phyloP scores from a whole-genome alignment of 2,888 invertebrate genomes.

The Drosophila macrospina region DNA sequence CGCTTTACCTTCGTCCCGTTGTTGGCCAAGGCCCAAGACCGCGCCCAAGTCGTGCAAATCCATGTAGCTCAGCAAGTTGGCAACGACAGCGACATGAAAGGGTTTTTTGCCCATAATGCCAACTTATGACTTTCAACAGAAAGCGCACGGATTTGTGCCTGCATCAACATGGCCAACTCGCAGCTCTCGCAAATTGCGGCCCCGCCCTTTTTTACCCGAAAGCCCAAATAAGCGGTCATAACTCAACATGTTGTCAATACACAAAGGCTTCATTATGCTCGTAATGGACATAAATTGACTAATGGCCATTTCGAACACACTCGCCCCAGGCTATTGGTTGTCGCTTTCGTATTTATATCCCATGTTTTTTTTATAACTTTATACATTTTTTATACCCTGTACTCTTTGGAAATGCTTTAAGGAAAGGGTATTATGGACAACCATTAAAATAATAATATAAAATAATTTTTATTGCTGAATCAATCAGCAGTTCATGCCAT shows the following conservation, averaged over 20 bases:
- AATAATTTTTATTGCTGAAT: neutral
- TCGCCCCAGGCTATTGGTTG: neutral
- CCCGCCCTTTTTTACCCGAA: conserved; percentile 7
- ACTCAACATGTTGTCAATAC: conserved; percentile 51
- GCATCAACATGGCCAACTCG: conserved; percentile 19
- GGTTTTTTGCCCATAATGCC: conserved; percentile 67
- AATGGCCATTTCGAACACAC: conserved; percentile 27
- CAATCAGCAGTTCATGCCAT: too few relatives aligned
- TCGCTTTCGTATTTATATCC: neutral
- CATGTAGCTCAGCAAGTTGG: conserved; percentile 54
- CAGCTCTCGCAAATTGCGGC: conserved; percentile 7
- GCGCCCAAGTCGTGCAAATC: conserved; percentile 60
- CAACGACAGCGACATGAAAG: conserved; percentile 67
- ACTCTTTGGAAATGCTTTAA: neutral
- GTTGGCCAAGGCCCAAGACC: conserved; percentile 41
- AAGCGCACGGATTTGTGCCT: conserved; percentile 30
- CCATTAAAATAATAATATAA: neutral
- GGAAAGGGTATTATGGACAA: neutral
- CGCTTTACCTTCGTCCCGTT: conserved; percentile 42
- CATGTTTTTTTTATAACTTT: neutral
- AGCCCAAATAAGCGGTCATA: conserved; percentile 45
- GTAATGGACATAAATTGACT: conserved; percentile 56
- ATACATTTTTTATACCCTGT: neutral
- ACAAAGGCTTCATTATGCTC: conserved; percentile 23
- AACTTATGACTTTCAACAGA: conserved; percentile 43